Evolutionary conservation across 2,113 vertebrate genomes (phyloP).

Genomic region (Serinus canaria): DNA sequence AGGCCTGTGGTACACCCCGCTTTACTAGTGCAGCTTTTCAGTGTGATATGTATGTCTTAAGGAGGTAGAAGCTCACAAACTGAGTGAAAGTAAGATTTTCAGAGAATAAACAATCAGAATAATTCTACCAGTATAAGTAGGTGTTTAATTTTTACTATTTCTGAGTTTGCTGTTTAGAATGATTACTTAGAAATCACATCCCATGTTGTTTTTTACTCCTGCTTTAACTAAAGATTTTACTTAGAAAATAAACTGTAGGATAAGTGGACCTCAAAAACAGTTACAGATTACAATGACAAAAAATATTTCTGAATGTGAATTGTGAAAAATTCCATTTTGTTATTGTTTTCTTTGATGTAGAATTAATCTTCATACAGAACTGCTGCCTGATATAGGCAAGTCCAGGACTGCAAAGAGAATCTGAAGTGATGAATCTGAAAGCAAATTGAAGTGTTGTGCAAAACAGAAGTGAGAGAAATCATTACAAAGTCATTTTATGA

Average conservation of each 20-base stretch:
- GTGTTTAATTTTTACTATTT: not conserved
- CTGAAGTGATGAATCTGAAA: slow-evolving; percentile 68
- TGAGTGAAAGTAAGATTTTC: not conserved
- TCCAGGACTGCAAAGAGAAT: not conserved
- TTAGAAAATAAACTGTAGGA: not conserved
- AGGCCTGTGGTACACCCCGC: not conserved
- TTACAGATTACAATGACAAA: not conserved
- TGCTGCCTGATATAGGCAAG: not conserved
- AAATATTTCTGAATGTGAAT: not conserved
- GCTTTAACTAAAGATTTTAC: not conserved
- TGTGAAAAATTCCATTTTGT: not conserved
- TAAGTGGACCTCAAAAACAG: not conserved
- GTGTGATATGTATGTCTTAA: not conserved
- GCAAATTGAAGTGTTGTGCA: slow-evolving; percentile 49
- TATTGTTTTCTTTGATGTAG: not conserved
- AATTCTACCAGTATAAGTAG: not conserved
- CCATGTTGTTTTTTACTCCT: not conserved
- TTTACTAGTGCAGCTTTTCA: not conserved
- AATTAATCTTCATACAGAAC: not conserved
- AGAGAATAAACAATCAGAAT: not conserved
- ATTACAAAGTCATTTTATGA: slow-evolving; percentile 77
- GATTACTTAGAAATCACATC: not conserved
- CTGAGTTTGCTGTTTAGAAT: not conserved
- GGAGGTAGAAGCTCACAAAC: not conserved
- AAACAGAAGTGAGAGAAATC: slow-evolving; percentile 74